These are phyloP conservation scores for Porites australiensis DNA, from an alignment of 64 coral and sea anemone species.

Conservation along the genomic window DNA sequence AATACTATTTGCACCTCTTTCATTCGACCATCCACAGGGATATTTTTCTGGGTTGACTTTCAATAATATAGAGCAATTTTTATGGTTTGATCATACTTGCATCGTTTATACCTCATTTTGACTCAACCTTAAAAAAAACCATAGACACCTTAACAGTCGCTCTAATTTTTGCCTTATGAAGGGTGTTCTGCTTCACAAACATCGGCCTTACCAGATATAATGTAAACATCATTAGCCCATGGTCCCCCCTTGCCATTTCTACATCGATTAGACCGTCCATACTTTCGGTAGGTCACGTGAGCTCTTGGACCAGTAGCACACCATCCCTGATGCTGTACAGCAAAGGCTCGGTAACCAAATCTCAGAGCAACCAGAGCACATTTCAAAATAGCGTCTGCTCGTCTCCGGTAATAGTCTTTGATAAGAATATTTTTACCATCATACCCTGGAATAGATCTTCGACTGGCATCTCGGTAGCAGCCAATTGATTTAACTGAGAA, in stretches of 20 bases:
- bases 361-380: constrained; percentile 30
- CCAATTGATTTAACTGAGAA: constrained; percentile 24
- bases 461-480: constrained; percentile 36
- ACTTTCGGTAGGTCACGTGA: constrained; percentile 20
- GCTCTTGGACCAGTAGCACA: constrained; percentile 48
- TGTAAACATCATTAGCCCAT: constrained; percentile 72
- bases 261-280: constrained; percentile 64
- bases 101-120: too few species aligned
- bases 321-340: constrained; percentile 62
- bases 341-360: constrained; percentile 34
- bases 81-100: too few species aligned
- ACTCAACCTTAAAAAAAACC: too few species aligned
- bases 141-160: too few species aligned
- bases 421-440: constrained; percentile 10
- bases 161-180: too few species aligned
- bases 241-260: constrained; percentile 50
- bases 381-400: constrained; percentile 38
- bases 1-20: too few species aligned
- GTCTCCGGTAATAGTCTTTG: constrained; percentile 14
- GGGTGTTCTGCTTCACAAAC: too few species aligned
- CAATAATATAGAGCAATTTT: too few species aligned
- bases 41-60: too few species aligned
- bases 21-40: too few species aligned
- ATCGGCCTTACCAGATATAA: not conserved
- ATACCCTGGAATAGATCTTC: constrained; percentile 29